These are phyloP conservation scores for Psittacara wagleri DNA, from an alignment of 2,113 vertebrate species.

Conservation along the genomic window DNA sequence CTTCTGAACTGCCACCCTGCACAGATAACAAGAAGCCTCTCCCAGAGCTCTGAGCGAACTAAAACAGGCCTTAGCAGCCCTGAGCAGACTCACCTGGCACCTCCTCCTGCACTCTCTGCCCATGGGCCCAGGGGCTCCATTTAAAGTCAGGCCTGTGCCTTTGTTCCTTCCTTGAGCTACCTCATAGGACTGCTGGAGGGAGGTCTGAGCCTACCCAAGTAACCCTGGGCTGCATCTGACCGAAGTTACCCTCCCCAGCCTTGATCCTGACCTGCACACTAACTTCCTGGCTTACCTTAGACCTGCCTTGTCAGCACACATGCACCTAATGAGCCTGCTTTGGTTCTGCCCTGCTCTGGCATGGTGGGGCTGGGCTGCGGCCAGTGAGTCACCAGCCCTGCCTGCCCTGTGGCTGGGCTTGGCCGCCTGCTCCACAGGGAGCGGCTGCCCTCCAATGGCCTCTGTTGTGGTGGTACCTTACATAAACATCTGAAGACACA, in stretches of 20 bases:
- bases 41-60: neutral
- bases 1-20: neutral
- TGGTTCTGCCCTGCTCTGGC: accelerated
- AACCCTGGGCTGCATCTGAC: accelerated
- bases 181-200: accelerated
- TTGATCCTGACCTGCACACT: accelerated
- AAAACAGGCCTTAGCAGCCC: neutral
- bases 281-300: accelerated
- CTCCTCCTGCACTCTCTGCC: neutral
- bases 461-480: neutral
- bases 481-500: accelerated
- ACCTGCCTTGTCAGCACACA: accelerated
- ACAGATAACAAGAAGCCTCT: neutral
- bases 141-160: neutral
- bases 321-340: neutral
- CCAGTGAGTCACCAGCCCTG: neutral
- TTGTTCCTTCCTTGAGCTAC: accelerated
- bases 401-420: accelerated
- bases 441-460: neutral
- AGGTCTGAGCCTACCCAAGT: neutral
- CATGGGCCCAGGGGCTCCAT: accelerated
- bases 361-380: accelerated
- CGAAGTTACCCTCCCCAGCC: accelerated
- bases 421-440: too few relatives aligned
- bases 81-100: neutral